These are phyloP conservation scores for Papilio polyxenes DNA, from an alignment of 1,140 invertebrate genomes.

Conservation along the genomic window DNA sequence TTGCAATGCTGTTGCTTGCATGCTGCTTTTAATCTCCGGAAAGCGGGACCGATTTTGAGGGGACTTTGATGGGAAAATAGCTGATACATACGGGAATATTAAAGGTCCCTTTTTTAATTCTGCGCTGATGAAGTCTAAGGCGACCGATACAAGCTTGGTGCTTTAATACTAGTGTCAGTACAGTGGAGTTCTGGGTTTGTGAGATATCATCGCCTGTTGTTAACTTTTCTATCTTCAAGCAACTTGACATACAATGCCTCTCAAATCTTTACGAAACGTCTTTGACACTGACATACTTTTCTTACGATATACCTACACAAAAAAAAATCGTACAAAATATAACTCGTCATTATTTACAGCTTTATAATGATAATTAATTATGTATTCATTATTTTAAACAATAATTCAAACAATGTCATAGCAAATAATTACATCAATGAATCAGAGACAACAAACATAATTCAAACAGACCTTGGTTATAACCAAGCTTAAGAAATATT, in stretches of 20 bases:
- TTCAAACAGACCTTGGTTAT: not conserved
- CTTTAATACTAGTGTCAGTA: no score
- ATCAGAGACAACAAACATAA: not conserved
- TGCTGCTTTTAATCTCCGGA: no score
- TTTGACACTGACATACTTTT: slow-evolving; percentile 66
- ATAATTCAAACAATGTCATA: no score
- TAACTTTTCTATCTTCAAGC: slow-evolving; percentile 46
- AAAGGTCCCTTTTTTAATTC: no score
- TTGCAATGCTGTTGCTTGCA: no score
- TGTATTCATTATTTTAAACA: no score
- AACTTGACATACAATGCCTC: slow-evolving; percentile 57
- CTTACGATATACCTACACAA: not conserved
- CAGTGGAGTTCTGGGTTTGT: no score
- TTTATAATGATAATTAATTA: not conserved
- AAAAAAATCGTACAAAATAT: not conserved
- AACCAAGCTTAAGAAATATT: slow-evolving; percentile 31
- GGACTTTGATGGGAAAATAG: no score
- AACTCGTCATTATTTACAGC: not conserved
- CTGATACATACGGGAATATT: no score
- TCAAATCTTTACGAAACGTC: slow-evolving; percentile 51
- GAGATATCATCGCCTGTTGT: slow-evolving; percentile 9
- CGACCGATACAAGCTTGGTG: no score
- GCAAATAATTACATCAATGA: not conserved
- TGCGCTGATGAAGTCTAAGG: no score
- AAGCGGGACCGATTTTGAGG: no score